Conservation (phyloP, 1,140 invertebrate genomes). For the Drosophila parvula region DNA sequence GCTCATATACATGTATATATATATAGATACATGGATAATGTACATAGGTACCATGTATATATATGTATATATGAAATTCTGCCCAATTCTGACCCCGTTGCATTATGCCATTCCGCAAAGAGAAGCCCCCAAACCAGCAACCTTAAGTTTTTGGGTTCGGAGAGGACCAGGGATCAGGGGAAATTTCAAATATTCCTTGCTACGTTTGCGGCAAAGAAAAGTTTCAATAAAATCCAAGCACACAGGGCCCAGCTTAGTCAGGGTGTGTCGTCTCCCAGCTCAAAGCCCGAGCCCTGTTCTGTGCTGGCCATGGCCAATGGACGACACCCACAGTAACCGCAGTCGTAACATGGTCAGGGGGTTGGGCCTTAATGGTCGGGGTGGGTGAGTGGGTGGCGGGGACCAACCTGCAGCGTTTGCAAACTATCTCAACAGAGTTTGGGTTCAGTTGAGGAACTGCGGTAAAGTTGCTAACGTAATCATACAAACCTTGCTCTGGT, state of each 20-base stretch:
- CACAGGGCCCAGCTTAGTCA: constrained; percentile 59
- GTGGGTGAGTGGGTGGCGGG: neutral
- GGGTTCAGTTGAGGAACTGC: constrained; percentile 77
- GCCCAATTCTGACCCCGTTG: constrained; percentile 9
- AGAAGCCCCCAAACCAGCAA: neutral
- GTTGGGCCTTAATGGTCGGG: neutral
- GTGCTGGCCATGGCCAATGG: constrained; percentile 52
- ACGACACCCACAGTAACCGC: constrained; percentile 77
- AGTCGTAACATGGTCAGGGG: constrained; percentile 59
- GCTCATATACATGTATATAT: neutral
- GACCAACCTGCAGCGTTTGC: constrained; percentile 59
- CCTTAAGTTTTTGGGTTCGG: neutral
- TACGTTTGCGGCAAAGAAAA: constrained; percentile 72
- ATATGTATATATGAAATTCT: neutral
- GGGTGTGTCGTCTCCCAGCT: neutral
- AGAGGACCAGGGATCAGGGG: neutral
- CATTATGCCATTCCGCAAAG: constrained; percentile 26
- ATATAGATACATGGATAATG: constrained; percentile 3
- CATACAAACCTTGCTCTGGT: constrained; percentile 76
- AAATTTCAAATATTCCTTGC: constrained; percentile 76
- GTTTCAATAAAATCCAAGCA: constrained; percentile 80
- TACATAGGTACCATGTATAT: constrained; percentile 1
- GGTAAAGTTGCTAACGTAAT: constrained; percentile 81
- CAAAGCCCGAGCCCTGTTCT: constrained; percentile 9
- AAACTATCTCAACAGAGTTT: constrained; percentile 79